phyloP scores from a whole-genome alignment of 1,140 invertebrate species.

The Prorops nasuta region DNA sequence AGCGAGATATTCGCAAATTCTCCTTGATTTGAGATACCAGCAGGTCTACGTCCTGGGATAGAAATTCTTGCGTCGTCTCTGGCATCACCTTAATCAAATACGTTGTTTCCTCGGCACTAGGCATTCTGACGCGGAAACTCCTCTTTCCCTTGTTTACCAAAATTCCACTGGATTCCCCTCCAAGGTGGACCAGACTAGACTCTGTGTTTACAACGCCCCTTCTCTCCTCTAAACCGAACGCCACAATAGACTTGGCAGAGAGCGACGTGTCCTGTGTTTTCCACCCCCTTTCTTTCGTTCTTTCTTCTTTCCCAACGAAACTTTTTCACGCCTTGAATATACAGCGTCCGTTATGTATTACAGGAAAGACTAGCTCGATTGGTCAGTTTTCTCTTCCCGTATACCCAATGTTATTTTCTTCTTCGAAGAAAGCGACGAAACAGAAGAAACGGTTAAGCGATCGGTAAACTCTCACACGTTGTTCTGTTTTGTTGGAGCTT shows the following conservation, averaged over 20 bases:
- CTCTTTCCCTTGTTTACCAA: slow-evolving; percentile 3
- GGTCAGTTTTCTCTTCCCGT: too few species aligned
- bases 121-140: slow-evolving; percentile 32
- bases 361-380: too few species aligned
- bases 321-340: too few species aligned
- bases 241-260: slow-evolving; percentile 14
- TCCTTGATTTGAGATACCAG: slow-evolving; percentile 71
- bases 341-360: too few species aligned
- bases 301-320: slow-evolving; percentile 6
- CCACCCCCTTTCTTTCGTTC: slow-evolving; percentile 5
- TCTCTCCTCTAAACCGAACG: not conserved
- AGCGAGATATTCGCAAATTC: slow-evolving; percentile 62
- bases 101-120: slow-evolving; percentile 51
- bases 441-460: not conserved
- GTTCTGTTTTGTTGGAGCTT: not conserved
- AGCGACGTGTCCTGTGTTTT: slow-evolving; percentile 6
- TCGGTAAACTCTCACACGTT: slow-evolving; percentile 2
- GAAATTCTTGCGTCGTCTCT: slow-evolving; percentile 52
- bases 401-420: too few species aligned
- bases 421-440: not conserved
- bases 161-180: too few species aligned
- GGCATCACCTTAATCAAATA: slow-evolving; percentile 52
- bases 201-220: slow-evolving; percentile 15
- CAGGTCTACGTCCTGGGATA: slow-evolving; percentile 63
- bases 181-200: too few species aligned